These are phyloP conservation scores for Arenaria interpres DNA, from an alignment of 2,113 vertebrate species.

Conservation along the genomic window DNA sequence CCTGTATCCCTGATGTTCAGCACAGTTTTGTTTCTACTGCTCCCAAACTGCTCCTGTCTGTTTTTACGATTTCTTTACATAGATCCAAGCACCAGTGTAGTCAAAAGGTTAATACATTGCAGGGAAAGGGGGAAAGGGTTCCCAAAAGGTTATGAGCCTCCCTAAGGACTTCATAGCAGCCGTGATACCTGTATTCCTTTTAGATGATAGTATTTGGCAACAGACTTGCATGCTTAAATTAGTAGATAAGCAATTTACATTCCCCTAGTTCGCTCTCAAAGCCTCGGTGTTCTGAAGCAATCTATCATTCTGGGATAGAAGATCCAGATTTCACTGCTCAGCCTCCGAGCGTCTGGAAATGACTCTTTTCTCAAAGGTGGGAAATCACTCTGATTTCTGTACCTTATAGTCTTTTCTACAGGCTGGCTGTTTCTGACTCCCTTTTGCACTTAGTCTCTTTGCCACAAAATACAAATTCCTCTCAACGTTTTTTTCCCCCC, in stretches of 20 bases:
- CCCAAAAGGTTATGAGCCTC: slow-evolving; percentile 14
- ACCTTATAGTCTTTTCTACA: neutral
- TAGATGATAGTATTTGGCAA: neutral
- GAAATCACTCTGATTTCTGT: neutral
- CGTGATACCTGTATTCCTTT: neutral
- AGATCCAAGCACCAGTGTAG: neutral
- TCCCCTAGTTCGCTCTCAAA: neutral
- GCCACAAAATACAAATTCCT: neutral
- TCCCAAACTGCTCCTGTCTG: neutral
- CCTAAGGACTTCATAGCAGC: neutral
- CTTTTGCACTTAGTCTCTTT: neutral
- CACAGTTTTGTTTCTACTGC: neutral
- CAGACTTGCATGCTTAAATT: neutral
- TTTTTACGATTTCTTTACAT: neutral
- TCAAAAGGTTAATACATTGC: neutral
- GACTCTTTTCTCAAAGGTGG: neutral
- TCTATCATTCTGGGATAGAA: neutral
- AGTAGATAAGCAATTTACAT: neutral
- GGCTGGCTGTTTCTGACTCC: neutral
- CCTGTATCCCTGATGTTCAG: neutral
- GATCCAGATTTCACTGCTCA: neutral
- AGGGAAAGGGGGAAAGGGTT: neutral
- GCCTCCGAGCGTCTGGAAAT: neutral
- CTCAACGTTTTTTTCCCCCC: neutral
- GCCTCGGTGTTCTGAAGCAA: neutral